Evolutionary conservation across 2,113 vertebrate genomes (phyloP).

Genomic region (Salvator merianae): DNA sequence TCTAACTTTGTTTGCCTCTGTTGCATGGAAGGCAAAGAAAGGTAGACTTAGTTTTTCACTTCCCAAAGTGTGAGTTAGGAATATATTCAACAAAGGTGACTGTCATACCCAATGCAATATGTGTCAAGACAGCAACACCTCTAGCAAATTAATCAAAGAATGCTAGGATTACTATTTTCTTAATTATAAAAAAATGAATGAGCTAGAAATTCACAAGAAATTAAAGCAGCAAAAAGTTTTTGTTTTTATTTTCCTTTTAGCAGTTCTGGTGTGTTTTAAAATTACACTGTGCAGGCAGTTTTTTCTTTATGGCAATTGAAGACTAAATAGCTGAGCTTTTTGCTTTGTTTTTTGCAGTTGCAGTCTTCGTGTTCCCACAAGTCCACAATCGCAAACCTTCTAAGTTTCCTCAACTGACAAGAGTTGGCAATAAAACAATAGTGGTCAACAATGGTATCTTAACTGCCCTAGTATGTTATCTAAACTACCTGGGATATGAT

Average conservation of each 20-base stretch:
- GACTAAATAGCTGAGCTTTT: neutral
- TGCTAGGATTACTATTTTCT: neutral
- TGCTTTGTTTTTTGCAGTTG: neutral
- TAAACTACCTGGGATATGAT: slow-evolving; percentile 53
- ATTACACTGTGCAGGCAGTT: neutral
- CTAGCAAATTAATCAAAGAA: neutral
- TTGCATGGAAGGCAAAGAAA: too few relatives aligned
- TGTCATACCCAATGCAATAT: neutral
- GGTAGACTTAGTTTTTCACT: too few relatives aligned
- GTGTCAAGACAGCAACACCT: neutral
- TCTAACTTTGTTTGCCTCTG: too few relatives aligned
- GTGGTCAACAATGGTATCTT: slow-evolving; percentile 33
- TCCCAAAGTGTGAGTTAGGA: too few relatives aligned
- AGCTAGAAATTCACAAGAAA: neutral
- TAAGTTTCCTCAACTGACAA: slow-evolving; percentile 8
- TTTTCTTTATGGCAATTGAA: neutral
- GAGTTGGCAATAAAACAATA: slow-evolving; percentile 14
- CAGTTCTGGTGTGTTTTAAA: neutral
- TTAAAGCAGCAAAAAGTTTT: neutral
- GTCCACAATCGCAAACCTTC: neutral
- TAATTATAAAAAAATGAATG: neutral
- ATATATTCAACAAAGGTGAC: neutral
- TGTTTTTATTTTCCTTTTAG: neutral
- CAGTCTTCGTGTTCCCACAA: neutral
- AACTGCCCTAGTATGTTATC: slow-evolving; percentile 27